phyloP scores from a whole-genome alignment of 2,888 invertebrate species.

The Andrena fulva region DNA sequence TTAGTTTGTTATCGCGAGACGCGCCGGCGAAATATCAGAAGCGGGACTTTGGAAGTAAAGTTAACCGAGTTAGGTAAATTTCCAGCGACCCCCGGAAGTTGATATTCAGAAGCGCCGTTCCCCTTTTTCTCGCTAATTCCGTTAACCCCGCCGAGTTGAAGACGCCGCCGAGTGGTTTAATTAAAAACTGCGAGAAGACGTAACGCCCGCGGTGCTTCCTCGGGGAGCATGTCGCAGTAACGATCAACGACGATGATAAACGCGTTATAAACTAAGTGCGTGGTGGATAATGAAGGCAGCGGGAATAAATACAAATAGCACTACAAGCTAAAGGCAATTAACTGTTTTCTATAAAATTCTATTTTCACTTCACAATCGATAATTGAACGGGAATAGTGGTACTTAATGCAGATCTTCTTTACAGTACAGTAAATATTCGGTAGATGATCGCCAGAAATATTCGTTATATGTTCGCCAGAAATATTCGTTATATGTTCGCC shows the following conservation, averaged over 20 bases:
- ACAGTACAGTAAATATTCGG: no score
- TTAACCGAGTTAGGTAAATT: slow-evolving; percentile 53
- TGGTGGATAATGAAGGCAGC: background rate
- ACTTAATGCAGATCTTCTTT: no score
- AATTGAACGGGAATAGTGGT: no score
- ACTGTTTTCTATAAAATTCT: no score
- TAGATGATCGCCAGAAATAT: no score
- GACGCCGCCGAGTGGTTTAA: slow-evolving; percentile 33
- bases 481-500: no score
- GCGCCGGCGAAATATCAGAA: slow-evolving; percentile 35
- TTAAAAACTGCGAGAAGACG: slow-evolving; percentile 35
- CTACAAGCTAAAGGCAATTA: no score
- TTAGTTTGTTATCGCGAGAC: slow-evolving; percentile 50
- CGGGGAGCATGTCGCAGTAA: background rate
- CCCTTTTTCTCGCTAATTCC: slow-evolving; percentile 49
- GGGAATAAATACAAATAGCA: background rate
- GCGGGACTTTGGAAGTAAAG: slow-evolving; percentile 40
- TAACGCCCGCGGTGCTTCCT: slow-evolving; percentile 4
- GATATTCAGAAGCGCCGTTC: slow-evolving; percentile 33
- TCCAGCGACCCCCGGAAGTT: slow-evolving; percentile 46
- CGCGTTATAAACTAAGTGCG: background rate
- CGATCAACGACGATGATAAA: background rate
- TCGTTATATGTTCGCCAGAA: no score
- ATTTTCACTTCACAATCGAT: no score
- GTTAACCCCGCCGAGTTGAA: slow-evolving; percentile 34